Conservation (phyloP, 2,113 vertebrate species). For the Leptosomus discolor region DNA sequence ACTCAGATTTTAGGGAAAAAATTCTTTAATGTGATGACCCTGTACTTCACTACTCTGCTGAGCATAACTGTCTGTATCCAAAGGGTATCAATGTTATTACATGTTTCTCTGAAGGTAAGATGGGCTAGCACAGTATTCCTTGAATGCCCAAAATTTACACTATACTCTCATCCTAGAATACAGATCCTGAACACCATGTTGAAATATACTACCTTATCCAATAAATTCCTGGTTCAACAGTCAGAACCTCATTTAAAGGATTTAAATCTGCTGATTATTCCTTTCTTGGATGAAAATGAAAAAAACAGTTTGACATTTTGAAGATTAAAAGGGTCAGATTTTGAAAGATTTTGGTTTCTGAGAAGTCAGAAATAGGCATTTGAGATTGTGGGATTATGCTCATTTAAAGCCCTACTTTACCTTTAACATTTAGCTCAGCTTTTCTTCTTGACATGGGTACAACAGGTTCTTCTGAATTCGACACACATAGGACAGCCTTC, state of each 20-base stretch:
- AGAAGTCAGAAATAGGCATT: not conserved
- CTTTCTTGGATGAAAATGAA: not conserved
- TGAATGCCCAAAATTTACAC: not conserved
- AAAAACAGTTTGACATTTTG: conserved; percentile 16
- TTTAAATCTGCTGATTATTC: conserved; percentile 26
- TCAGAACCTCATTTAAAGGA: conserved; percentile 5
- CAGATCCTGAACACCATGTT: not conserved
- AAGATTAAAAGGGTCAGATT: conserved; percentile 6
- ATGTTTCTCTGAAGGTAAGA: not conserved
- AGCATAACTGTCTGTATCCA: not conserved
- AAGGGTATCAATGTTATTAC: not conserved
- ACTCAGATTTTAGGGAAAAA: not conserved
- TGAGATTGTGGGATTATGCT: not conserved
- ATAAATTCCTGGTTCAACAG: not conserved
- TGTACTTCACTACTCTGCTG: not conserved
- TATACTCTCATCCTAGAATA: not conserved
- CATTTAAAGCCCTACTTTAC: not conserved
- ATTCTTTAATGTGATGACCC: not conserved
- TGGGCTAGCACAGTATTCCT: not conserved
- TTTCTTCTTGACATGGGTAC: not conserved
- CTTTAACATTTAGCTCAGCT: not conserved
- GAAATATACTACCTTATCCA: not conserved
- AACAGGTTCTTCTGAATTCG: not conserved
- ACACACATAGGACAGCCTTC: not conserved
- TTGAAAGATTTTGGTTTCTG: not conserved